Base-by-base conservation (phyloP, 2,797 vertebrate species). In the Periparus ater region DNA sequence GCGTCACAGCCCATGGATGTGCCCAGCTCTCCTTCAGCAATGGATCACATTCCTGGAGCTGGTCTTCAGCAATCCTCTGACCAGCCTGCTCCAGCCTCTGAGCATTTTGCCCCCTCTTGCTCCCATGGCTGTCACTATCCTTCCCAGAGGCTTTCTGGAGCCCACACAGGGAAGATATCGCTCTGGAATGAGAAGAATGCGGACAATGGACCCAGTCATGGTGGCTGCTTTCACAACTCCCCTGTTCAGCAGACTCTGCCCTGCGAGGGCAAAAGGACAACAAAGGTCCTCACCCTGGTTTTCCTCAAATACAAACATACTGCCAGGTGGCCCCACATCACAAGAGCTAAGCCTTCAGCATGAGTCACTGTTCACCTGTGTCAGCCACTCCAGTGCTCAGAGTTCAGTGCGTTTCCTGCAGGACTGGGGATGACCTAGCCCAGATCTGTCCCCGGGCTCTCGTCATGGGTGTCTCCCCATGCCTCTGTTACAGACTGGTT, bases 231-330 rank as follows among this genome's bases (percentile, higher is more conserved):
- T 87, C 84, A 77, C 84, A 91, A 57, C 36, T 54, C 61, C 26
- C 34, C 45, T 90, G 3, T 62, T 82, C 27, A 89, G 55, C 63
- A 91, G 86, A 95, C 93, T 93, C 81, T 94, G 87, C 72, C 85
- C 85, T 89, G 15, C 0, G 12, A 88, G 79, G 83, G 83, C 75
- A 89, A 80, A 77, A 89, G 93, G 83, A 70, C 67, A 94, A 70
- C 18, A 13, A 76, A 82, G 34, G 67, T 57, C 29, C 72, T 58
- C 54, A 32, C 83, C 80, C 79, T 40, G 30, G 76, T 89, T 73
- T 95, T 95, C 84, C 84, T 94, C 84, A 89, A 93, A 92, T 77
- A 90, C 86, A 75, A 83, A 85, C 15, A 48, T 79, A 53, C 53
- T 95, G 83, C 82, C 32, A 58, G 54, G 85, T 86, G 76, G 76